Evolutionary conservation across 2,113 vertebrate genomes (phyloP).

Genomic region (Clarias gariepinus): DNA sequence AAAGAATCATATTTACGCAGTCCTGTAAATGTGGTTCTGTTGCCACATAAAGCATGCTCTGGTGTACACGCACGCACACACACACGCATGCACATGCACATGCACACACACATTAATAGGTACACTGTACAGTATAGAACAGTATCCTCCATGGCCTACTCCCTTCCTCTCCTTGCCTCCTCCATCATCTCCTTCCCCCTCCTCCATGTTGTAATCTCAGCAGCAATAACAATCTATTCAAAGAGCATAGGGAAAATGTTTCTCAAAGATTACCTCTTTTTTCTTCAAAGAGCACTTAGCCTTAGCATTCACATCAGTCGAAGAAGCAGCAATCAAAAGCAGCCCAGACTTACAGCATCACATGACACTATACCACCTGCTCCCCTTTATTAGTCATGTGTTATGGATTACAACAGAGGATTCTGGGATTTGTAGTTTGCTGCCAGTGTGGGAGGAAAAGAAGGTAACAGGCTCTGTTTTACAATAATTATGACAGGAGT

Average conservation of each 20-base stretch:
- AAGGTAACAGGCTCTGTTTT: neutral
- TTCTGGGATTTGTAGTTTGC: conserved; percentile 71
- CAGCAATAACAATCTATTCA: conserved; percentile 36
- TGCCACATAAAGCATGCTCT: neutral
- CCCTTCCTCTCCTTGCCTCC: conserved; percentile 45
- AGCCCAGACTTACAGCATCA: conserved; percentile 68
- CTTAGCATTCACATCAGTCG: conserved; percentile 65
- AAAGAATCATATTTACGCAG: neutral
- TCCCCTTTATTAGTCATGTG: conserved; percentile 67
- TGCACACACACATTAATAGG: neutral
- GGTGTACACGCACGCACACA: conserved; percentile 19
- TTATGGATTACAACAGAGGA: conserved; percentile 49
- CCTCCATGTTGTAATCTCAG: conserved; percentile 32
- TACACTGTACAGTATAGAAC: conserved; percentile 34
- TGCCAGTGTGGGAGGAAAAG: neutral
- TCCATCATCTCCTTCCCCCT: conserved; percentile 15
- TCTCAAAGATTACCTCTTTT: conserved; percentile 71
- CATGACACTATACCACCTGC: conserved; percentile 70
- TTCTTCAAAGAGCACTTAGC: conserved; percentile 58
- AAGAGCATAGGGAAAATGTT: conserved; percentile 50
- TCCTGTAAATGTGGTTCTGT: neutral
- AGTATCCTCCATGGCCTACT: conserved; percentile 62
- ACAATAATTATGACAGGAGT: neutral
- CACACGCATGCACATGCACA: conserved; percentile 6
- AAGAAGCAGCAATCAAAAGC: conserved; percentile 63